phyloP scores from a whole-genome alignment of 2,797 vertebrate genomes.

The Xyrichtys novacula region DNA sequence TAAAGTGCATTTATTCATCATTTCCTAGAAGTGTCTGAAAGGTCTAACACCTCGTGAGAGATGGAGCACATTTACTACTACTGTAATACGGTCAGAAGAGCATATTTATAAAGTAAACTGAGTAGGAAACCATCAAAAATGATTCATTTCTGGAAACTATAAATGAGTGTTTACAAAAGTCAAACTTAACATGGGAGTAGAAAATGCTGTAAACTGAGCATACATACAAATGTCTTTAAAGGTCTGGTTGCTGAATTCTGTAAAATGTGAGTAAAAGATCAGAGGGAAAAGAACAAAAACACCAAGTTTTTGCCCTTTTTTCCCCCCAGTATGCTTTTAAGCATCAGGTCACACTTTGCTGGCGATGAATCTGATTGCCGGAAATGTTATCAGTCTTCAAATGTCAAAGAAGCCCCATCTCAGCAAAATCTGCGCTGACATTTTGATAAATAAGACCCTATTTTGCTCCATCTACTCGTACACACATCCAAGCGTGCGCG shows the following conservation, averaged over 20 bases:
- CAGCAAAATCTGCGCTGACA: slow-evolving; percentile 63
- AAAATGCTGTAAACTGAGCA: neutral
- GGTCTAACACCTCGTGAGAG: neutral
- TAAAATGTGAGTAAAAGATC: slow-evolving; percentile 13
- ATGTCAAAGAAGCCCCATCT: slow-evolving; percentile 67
- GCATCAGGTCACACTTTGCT: slow-evolving; percentile 47
- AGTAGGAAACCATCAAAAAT: neutral
- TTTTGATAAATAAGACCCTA: slow-evolving; percentile 57
- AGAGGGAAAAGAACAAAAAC: slow-evolving; percentile 1
- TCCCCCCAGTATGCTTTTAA: slow-evolving; percentile 24
- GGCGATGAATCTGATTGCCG: slow-evolving; percentile 39
- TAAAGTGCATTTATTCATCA: neutral
- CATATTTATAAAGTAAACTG: neutral
- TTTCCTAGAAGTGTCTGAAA: neutral
- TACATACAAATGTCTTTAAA: neutral
- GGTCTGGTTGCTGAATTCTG: neutral
- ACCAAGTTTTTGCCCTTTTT: slow-evolving; percentile 47
- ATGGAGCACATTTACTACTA: neutral
- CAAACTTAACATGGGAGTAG: neutral
- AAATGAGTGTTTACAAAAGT: neutral
- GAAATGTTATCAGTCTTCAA: slow-evolving; percentile 57
- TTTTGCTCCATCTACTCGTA: slow-evolving; percentile 34
- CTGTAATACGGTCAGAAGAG: neutral
- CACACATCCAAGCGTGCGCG: neutral
- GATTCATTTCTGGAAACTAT: neutral